Evolutionary conservation across 2,797 vertebrate genomes (phyloP), one percentile per base, ranked within the genome.

Genomic region (Limnodromus scolopaceus): DNA sequence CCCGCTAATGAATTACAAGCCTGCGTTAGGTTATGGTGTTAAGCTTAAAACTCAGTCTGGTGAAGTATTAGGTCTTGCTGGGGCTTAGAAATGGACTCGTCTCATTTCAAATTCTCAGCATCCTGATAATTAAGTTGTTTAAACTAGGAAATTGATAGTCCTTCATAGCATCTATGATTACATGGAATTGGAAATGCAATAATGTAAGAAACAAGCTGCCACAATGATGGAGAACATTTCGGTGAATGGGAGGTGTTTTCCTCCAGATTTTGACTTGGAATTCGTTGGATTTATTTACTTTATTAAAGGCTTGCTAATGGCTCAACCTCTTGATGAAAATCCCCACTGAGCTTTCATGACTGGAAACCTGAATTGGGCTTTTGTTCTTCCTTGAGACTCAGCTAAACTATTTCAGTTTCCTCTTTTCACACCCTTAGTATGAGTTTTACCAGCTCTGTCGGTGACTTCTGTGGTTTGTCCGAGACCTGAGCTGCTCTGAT

Each of bases 121-220:
- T 91, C 57, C 64, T 89, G 54, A 34, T 94, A 94, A 97, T 95
- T 87, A 91, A 93, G 78, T 84, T 79, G 57, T 68, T 49, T 87
- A 80, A 94, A 85, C n/a, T 39, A 49, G 84, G 71, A 84, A 96
- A 93, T 92, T 77, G 78, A 83, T 92, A 89, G 88, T 79, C 71
- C 60, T 89, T 92, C 92, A 16, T 53, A 64, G 61, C 84, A 91
- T 57, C 84, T 91, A 7, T 92, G 89, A 96, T 96, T 91, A 87
- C 45, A 4, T 43, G 64, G 81, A 91, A 83, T 51, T 92, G 94
- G 89, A 85, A 96, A 94, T 75, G 90, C 91, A 91, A 18, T 94
- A 93, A 83, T 45, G 22, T 57, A 94, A 91, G 71, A 81, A 94
- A 78, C 55, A 91, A 93, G 55, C 63, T 95, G 90, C 86, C 90